Percentiles rank a stretch among this genome's conserved stretches.
These are phyloP conservation scores for Trypoxylus dichotomus DNA, from an alignment of 1,140 invertebrate genomes.

Conservation along the genomic window DNA sequence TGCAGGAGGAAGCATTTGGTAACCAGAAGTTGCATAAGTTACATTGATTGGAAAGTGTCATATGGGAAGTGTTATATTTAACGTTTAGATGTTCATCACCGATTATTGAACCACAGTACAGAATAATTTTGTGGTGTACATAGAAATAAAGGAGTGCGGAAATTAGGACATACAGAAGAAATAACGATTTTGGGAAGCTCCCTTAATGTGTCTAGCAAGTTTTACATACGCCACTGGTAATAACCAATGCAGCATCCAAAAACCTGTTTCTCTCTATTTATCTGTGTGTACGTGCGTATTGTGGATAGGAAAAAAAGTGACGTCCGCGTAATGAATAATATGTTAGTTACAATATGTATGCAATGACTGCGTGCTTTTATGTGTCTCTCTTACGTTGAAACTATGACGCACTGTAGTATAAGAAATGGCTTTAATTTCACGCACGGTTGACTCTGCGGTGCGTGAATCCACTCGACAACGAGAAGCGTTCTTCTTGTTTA, in stretches of 20 bases:
- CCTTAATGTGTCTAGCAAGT: too few relatives aligned
- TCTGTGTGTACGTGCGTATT: background rate
- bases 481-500: background rate
- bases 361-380: conserved; percentile 19
- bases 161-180: too few relatives aligned
- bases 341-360: background rate
- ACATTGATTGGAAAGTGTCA: too few relatives aligned
- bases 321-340: background rate
- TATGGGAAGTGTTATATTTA: too few relatives aligned
- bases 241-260: background rate
- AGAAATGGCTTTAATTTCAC: conserved; percentile 22
- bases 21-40: too few relatives aligned
- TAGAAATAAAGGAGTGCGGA: too few relatives aligned
- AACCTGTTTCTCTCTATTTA: background rate
- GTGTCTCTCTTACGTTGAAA: background rate
- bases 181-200: too few relatives aligned
- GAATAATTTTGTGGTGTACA: too few relatives aligned
- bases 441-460: background rate
- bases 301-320: background rate
- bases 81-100: too few relatives aligned
- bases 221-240: background rate
- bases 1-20: too few relatives aligned
- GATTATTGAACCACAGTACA: too few relatives aligned
- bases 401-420: background rate
- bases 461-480: background rate